A percentile compares a stretch with the other conserved stretches of the same genome.
Conservation (phyloP, 1,140 invertebrate genomes). For the Bombus waltoni region DNA sequence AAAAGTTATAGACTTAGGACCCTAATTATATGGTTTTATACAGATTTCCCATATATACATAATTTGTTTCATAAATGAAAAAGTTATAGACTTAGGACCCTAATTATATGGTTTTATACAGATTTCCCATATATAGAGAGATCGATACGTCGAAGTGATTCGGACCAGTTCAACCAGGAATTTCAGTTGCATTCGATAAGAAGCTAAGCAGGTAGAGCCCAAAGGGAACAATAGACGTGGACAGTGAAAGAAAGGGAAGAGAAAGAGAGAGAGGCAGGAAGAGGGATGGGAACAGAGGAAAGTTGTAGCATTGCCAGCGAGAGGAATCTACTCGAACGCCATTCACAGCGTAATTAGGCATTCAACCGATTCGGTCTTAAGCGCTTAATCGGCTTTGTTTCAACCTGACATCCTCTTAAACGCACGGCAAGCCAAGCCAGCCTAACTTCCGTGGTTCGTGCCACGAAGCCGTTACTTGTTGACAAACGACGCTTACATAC, state of each 20-base stretch:
- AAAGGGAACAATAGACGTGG: not conserved
- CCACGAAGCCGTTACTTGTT: conserved; percentile 36
- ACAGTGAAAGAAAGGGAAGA: not conserved
- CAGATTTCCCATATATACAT: no score
- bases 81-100: no score
- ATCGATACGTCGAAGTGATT: no score
- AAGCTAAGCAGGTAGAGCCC: no score
- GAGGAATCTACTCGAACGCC: conserved; percentile 38
- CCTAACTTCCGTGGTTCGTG: conserved; percentile 44
- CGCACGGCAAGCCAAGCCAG: conserved; percentile 30
- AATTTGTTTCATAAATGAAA: no score
- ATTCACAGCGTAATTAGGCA: conserved; percentile 54
- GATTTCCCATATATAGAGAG: no score
- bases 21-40: no score
- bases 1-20: no score
- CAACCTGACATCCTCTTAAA: conserved; percentile 41
- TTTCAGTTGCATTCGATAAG: no score
- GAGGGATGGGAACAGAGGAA: not conserved
- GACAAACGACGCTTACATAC: conserved; percentile 26
- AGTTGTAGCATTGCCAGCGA: not conserved
- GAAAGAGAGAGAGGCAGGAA: not conserved
- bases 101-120: no score
- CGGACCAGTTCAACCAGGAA: no score
- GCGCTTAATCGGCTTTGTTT: conserved; percentile 62
- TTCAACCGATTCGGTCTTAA: conserved; percentile 57